A percentile compares a stretch with the other conserved stretches of the same genome.
phyloP scores from a whole-genome alignment of 2,888 invertebrate genomes.

The Drosophila seclusa region DNA sequence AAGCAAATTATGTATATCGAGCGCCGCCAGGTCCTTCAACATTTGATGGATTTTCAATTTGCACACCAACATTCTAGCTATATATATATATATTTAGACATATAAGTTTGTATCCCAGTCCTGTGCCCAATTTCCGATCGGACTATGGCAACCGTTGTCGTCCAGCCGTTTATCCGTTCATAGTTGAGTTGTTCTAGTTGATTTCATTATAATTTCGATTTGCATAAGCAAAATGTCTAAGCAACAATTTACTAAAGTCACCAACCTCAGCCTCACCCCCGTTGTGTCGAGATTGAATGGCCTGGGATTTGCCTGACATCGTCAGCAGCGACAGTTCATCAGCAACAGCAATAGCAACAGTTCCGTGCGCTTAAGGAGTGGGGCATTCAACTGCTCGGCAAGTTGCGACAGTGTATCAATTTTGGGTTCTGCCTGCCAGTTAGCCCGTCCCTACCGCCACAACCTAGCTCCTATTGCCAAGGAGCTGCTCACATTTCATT shows the following conservation, averaged over 20 bases:
- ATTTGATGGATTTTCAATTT: slow-evolving; percentile 46
- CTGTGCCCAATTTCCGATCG: slow-evolving; percentile 9
- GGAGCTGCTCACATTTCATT: slow-evolving; percentile 77
- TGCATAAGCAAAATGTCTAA: slow-evolving; percentile 78
- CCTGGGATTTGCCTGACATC: slow-evolving; percentile 62
- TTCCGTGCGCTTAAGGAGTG: neutral
- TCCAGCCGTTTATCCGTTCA: slow-evolving; percentile 8
- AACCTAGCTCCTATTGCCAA: slow-evolving; percentile 37
- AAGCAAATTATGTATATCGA: slow-evolving; percentile 39
- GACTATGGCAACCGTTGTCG: slow-evolving; percentile 9
- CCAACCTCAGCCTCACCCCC: slow-evolving; percentile 4
- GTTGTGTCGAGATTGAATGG: slow-evolving; percentile 38
- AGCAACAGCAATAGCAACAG: slow-evolving; percentile 14
- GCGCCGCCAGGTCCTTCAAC: slow-evolving; percentile 15
- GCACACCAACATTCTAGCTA: neutral
- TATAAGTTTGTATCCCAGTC: neutral
- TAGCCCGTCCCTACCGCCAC: neutral
- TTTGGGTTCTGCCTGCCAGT: slow-evolving; percentile 45
- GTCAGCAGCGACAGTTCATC: slow-evolving; percentile 52
- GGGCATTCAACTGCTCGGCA: slow-evolving; percentile 25
- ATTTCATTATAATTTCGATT: slow-evolving; percentile 81
- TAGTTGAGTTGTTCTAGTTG: slow-evolving; percentile 62
- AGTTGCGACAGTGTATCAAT: slow-evolving; percentile 70
- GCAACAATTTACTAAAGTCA: slow-evolving; percentile 61
- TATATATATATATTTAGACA: neutral